Evolutionary conservation across 2,797 vertebrate genomes (phyloP), one percentile per base, ranked within the genome.

Genomic region (Phalanger gymnotis): DNA sequence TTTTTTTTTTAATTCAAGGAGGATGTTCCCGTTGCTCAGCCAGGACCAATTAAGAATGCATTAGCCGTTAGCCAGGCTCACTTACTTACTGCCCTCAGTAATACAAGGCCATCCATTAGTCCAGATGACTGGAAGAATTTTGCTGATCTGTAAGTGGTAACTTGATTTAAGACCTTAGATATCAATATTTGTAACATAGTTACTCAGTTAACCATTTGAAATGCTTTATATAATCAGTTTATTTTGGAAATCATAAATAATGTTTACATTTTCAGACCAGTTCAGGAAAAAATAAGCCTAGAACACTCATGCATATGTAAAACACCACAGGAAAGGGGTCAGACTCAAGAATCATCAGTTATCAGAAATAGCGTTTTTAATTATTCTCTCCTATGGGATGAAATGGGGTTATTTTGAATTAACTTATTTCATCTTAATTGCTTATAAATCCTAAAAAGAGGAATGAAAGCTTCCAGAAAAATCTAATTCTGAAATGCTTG

Each of bases 71-170:
- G 97, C 97, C 99, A 98, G 96, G 98, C 98, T 56, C 99, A 99
- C 92, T 96, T 99, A 94, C 98, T 98, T 96, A 96, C 99, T 5
- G 99, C 99, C 2, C 98, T 99, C 96, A 97, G 98, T 92, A 98
- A 95, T 91, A 99, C 99, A 95, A 99, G 99, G 96, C 99, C 99
- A 0, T 99, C 99, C 73, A 98, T 99, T 95, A 99, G 98, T 98
- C 99, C 98, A 96, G 99, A 99, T 0, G 99, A 99, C 98, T 99
- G 99, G 99, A 99, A 98, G 95, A 99, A 98, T 97, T 99, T 99
- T 98, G 97, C 98, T 96, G 99, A 99, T 92, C 98, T 99, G 99
- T 99, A 98, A 99, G 99, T 99, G 92, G 13, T 14, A 52, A 25
- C 13, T 89, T 53, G 61, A 56, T 93, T 92, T 52, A 47, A n/a